Base-by-base conservation (phyloP, 2,797 vertebrate genomes). In the Lepilemur ruficaudatus region DNA sequence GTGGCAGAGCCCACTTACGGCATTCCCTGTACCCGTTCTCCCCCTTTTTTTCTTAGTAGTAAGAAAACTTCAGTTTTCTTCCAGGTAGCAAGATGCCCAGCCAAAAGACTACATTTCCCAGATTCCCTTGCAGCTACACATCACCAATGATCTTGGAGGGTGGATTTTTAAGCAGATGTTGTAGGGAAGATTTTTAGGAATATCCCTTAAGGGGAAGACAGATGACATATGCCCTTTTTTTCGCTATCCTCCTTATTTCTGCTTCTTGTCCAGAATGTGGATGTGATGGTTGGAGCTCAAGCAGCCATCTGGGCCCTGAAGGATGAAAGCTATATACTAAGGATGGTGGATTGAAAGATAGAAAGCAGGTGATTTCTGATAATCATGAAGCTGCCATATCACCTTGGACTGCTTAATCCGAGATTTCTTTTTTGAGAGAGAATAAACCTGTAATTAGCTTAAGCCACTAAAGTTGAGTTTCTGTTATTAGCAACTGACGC, bases 101-200 rank as follows among this genome's bases (percentile, higher is more conserved):
- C 32, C 93, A 55, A 94, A 96, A 96, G 63, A 91, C 28, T 87
- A 48, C 32, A 86, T 84, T 96, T 96, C 67, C 38, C 67, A 75
- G 55, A 11, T 5, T 95, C 57, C 67, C 32, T 81, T 88, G 70
- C 17, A 92, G 57, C 38, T 73, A 87, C 41, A 89, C 20, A 17
- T 86, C 35, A 73, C 32, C 50, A 79, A 3, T 48, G 61, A 84
- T 65, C 17, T 61, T 38, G 38, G 35, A 83, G 70, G 38, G 41
- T 50, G 3, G 65, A 43, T 72, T 92, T 94, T 84, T 20, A 82
- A 85, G 22, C 38, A 93, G 55, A 82, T 63, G 3, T 25, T 80
- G 6, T 76, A 89, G 82, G 43, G 35, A 86, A 12, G 52, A 61
- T 55, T 63, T 75, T 25, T 15, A 46, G 59, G 20, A 92, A 67